Conservation (phyloP, 2,113 vertebrate species). For the Scomber colias region DNA sequence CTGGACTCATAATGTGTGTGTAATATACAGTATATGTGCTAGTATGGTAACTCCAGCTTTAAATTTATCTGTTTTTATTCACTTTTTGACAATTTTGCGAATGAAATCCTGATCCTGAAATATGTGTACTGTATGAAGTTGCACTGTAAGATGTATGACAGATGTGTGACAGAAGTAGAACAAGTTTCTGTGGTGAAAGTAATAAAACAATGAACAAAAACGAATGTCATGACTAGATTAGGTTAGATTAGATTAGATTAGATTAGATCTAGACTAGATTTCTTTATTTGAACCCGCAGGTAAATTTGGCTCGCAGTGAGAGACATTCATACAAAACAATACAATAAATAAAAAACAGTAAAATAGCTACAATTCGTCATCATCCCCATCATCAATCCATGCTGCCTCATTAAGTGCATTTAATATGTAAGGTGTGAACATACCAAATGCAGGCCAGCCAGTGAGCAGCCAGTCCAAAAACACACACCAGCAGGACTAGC, state of each 20-base stretch:
- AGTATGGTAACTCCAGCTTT: not conserved
- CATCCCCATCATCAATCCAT: too few species aligned
- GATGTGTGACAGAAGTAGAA: not conserved
- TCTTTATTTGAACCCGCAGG: too few species aligned
- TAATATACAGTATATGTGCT: slow-evolving; percentile 1
- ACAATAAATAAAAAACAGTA: too few species aligned
- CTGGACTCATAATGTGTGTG: slow-evolving; percentile 10
- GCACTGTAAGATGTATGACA: not conserved
- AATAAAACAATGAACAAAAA: not conserved
- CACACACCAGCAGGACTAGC: slow-evolving; percentile 96
- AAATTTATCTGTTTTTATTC: not conserved
- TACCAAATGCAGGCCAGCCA: slow-evolving; percentile 99
- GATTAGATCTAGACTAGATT: too few species aligned
- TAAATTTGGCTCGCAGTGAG: too few species aligned
- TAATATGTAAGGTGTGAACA: too few species aligned
- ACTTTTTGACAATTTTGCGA: not conserved
- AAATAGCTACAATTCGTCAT: too few species aligned
- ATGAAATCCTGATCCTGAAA: not conserved
- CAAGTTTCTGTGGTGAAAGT: too few species aligned
- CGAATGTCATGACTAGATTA: not conserved
- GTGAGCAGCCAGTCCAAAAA: slow-evolving; percentile 97
- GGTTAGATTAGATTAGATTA: too few species aligned
- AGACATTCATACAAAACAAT: too few species aligned
- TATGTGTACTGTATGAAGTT: not conserved
- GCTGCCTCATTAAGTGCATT: too few species aligned